Percentiles rank a stretch among this genome's conserved stretches.
phyloP scores from a whole-genome alignment of 2,888 invertebrate species.

The Drosophila differens region DNA sequence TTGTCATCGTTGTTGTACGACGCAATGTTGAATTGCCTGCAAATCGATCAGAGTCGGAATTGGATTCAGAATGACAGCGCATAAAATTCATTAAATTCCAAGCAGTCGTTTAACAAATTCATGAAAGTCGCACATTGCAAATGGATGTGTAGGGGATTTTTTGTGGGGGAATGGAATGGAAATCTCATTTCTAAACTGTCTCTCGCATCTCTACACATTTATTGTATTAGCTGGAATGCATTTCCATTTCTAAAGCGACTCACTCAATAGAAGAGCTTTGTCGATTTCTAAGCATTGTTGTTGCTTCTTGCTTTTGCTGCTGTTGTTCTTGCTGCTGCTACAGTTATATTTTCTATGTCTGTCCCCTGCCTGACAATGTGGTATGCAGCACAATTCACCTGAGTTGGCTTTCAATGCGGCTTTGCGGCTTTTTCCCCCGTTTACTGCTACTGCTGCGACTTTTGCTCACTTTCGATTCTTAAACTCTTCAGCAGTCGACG shows the following conservation, averaged over 20 bases:
- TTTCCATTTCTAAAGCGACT: constrained; percentile 58
- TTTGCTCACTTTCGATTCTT: constrained; percentile 50
- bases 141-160: constrained; percentile 13
- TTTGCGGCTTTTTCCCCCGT: constrained; percentile 6
- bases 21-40: constrained; percentile 25
- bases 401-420: constrained; percentile 30
- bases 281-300: constrained; percentile 41
- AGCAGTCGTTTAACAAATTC: constrained; percentile 55
- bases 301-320: constrained; percentile 7
- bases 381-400: constrained; percentile 52
- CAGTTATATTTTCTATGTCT: constrained; percentile 14
- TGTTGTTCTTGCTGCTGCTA: constrained; percentile 4
- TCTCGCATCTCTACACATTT: constrained; percentile 26
- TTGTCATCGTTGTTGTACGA: neutral
- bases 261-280: constrained; percentile 56
- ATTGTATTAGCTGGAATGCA: constrained; percentile 66
- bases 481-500: constrained; percentile 29
- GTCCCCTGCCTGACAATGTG: constrained; percentile 39
- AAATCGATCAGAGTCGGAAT: constrained; percentile 56
- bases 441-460: constrained; percentile 10
- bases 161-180: constrained; percentile 17
- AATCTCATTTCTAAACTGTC: constrained; percentile 40
- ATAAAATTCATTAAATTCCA: constrained; percentile 73
- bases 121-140: constrained; percentile 54
- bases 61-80: constrained; percentile 39